Evolutionary conservation across 2,888 invertebrate species (phyloP), one percentile per base, ranked within the genome.

Genomic region (Dicyrtomina minuta): DNA sequence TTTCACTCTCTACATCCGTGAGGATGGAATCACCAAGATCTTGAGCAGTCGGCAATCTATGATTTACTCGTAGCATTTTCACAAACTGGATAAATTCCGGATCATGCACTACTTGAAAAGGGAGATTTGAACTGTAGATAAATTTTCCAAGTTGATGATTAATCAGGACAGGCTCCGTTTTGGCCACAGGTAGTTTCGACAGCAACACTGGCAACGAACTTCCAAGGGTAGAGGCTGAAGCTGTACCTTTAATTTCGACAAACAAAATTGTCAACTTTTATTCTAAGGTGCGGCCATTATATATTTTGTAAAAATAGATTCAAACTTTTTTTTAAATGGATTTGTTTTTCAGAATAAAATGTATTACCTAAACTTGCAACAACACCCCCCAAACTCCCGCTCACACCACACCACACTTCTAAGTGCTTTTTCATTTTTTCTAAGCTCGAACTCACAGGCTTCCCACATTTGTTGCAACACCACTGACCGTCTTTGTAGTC

Each of bases 51-150:
- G 73, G 73, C 10, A 59, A 59, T 2, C 56, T 26, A 15, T 66
- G 69, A 13, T 64, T 24, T 2, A 20, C 41, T 20, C 39, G 17
- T n/a, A 69, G 43, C 26, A n/a, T 41, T 26, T 46, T 55, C 2
- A 70, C 41, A 24, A 68, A 62, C 5, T 66, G 53, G 2, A 55
- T 26, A 46, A 70, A 69, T 26, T 68, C 56, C 13, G 44, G 55
- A 56, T 73, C 66, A 62, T 70, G 69, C 8, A 73, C 58, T 13
- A 66, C 43, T 20, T 49, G 2, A 41, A 73, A 73, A 33, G 72
- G 62, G 1, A 73, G 15, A 33, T 73, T 73, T 26, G 53, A 41
- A 10, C 66, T 53, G 44, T n/a, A 73, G 10, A 73, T 53, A 26
- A 61, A 55, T 60, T 60, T 60, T 8, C 43, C 59, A 10, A 60